phyloP scores from a whole-genome alignment of 1,140 invertebrate genomes.

The Cydia splendana region DNA sequence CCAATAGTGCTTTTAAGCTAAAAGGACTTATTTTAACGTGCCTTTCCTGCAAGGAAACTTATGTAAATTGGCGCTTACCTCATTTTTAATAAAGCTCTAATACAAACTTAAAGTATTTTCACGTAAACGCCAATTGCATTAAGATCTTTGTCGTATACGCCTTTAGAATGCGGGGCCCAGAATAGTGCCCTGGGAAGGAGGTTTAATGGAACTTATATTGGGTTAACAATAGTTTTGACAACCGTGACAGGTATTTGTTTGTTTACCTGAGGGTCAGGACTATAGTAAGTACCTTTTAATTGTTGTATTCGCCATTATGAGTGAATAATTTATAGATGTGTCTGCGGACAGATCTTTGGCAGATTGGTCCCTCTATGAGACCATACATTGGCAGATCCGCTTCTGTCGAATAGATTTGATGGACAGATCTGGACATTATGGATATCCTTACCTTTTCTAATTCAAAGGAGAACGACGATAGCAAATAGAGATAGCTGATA shows the following conservation, averaged over 20 bases:
- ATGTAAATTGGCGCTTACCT: neutral
- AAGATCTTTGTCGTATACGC: neutral
- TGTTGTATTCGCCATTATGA: neutral
- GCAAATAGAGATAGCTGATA: too few relatives aligned
- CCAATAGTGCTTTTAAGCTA: neutral
- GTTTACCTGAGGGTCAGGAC: neutral
- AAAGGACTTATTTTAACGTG: neutral
- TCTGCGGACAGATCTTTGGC: too few relatives aligned
- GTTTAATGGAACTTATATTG: neutral
- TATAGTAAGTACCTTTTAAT: neutral
- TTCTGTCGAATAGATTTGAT: too few relatives aligned
- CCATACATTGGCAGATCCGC: too few relatives aligned
- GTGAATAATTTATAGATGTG: too few relatives aligned
- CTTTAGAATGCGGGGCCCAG: neutral
- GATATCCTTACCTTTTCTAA: too few relatives aligned
- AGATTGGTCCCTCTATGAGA: too few relatives aligned
- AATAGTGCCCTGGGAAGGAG: neutral
- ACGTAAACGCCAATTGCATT: neutral
- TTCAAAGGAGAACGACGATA: too few relatives aligned
- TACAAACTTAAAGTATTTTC: neutral
- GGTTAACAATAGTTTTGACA: constrained; percentile 5
- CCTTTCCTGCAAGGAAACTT: neutral
- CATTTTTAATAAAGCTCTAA: neutral
- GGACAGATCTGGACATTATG: too few relatives aligned
- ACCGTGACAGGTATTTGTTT: neutral